These are phyloP conservation scores for Noturus placidus DNA, from an alignment of 2,113 vertebrate species.

Conservation along the genomic window DNA sequence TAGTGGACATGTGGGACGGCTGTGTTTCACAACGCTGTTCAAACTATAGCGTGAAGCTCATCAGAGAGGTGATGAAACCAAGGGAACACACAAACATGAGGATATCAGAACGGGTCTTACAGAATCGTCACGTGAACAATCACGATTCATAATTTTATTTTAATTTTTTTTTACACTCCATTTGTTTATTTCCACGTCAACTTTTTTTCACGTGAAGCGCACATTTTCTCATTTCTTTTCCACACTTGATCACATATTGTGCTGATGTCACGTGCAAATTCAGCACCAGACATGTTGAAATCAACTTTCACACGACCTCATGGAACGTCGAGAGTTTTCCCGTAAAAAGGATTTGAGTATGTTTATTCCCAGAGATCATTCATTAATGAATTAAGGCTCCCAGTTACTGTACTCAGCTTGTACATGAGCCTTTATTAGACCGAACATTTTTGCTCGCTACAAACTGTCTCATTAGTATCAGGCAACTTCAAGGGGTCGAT, in stretches of 20 bases:
- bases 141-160: too few species aligned
- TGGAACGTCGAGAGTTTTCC: background rate
- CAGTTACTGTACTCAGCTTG: background rate
- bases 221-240: background rate
- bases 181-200: background rate
- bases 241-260: background rate
- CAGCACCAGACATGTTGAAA: background rate
- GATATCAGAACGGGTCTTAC: slow-evolving; percentile 67
- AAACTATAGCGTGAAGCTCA: slow-evolving; percentile 21
- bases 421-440: background rate
- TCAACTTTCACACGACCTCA: background rate
- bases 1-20: slow-evolving; percentile 13
- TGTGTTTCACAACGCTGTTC: slow-evolving; percentile 24
- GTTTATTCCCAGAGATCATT: background rate
- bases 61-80: slow-evolving; percentile 51
- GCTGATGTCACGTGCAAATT: background rate
- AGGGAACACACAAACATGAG: slow-evolving; percentile 53
- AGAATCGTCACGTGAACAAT: background rate
- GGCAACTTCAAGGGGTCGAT: background rate
- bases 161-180: background rate
- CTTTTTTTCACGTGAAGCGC: background rate
- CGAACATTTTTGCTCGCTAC: background rate
- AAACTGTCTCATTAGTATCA: background rate
- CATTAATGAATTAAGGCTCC: background rate
- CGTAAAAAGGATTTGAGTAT: background rate